Base-by-base conservation (phyloP, 2,888 invertebrate genomes). In the Sarcophaga subvicina region DNA sequence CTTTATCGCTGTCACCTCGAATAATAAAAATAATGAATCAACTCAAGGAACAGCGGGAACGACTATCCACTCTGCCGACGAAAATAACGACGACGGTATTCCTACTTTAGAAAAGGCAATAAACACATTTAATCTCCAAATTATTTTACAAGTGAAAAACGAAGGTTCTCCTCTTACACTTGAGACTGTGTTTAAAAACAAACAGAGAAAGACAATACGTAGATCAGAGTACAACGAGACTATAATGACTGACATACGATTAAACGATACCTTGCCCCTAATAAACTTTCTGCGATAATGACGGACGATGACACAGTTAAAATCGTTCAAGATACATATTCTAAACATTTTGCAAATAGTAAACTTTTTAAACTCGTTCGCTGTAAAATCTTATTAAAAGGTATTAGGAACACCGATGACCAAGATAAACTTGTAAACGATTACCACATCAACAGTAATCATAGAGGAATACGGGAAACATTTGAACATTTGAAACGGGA, bases 61-160 rank as follows among this genome's bases (percentile, higher is more conserved):
- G 12, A 83, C 80, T 8, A 81, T 88, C 45, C 86, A 88, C 54
- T 89, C 87, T 59, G 86, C 81, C 11, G 37, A 80, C 2, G 88
- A 89, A 83, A 83, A 89, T 37, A 27, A 82, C 2, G 69, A 86
- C 67, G 88, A 88, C 11, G 88, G 84, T 27, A 88, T 90, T 14
- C 83, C 78, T n/a, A 90, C 89, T 49, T 87, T 88, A 12, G 88
- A 88, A 78, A 84, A 88, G 82, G 88, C 89, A 60, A 22, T 90
- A 62, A 89, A 89, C 71, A 81, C 84, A 64, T 88, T 89, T 25
- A 88, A 88, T 78, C 64, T 77, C 1, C 87, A 89, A 86, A 81
- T 83, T 67, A 82, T 88, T 27, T 78, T 88, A 73, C 63, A 79
- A 75, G 75, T 66, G 20, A 79, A 54, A 27, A 71, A 80, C 45